Base-by-base conservation (phyloP, 2,113 vertebrate species). In the Pomatostomus ruficeps region DNA sequence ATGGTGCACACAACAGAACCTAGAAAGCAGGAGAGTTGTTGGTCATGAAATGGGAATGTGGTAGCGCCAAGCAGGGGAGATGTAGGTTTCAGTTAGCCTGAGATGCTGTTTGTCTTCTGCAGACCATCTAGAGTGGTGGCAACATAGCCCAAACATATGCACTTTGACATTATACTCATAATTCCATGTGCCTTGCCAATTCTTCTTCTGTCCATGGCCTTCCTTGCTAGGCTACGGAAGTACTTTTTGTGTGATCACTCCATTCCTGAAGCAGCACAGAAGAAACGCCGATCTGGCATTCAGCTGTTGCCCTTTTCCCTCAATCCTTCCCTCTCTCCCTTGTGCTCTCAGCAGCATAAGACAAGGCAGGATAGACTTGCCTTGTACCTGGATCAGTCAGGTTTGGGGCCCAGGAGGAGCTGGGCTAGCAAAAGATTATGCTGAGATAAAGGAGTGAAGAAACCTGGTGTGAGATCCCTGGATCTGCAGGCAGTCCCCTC, bases 141-240 rank as follows among this genome's bases (percentile, higher is more conserved):
- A 71, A 54, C 31, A 71, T 0, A 36, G 24, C 18, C 18, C 31
- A 66, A 71, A 62, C 2, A 15, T 8, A 16, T 0, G 0, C 20
- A 21, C 7, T 76, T 75, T 63, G 22, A 42, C 24, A 59, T 84
- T 11, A 49, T 0, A 1, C 8, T 51, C 7, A 6, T 35, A 70
- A 85, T 77, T 40, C 59, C n/a, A 15, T 4, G 4, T 52, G 31
- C 10, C 36, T 74, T 57, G 26, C 9, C 12, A 29, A 5, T 24
- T 19, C 29, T 63, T 81, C 40, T 59, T 55, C 31, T 21, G 31
- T 24, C 51, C 21, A 43, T 48, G 40, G 35, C 45, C 74, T 66
- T 79, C 26, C 36, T 83, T 75, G 24, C 26, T 51, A 28, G 33
- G 22, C 33, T 58, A 28, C 42, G 13, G 38, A 76, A 35, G 5